Evolutionary conservation across 2,888 invertebrate species (phyloP).

Genomic region (Dioctria rufipes): DNA sequence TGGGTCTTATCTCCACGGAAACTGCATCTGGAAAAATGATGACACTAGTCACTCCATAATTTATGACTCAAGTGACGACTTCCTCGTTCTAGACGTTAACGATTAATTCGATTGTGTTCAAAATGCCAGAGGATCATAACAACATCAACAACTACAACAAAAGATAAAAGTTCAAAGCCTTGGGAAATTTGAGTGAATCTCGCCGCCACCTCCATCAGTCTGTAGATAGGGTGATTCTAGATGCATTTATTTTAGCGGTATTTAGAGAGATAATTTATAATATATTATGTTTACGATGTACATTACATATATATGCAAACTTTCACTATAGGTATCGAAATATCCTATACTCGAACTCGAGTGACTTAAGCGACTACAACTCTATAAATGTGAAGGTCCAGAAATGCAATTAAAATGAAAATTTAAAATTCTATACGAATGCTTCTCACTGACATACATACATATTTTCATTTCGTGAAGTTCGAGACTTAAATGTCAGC

Average conservation of each 20-base stretch:
- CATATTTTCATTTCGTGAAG: constrained; percentile 33
- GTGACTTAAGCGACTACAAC: not conserved
- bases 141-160: not conserved
- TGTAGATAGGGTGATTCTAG: constrained; percentile 3
- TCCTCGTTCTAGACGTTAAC: constrained; percentile 47
- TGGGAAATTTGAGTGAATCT: constrained; percentile 25
- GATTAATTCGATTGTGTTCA: constrained; percentile 44
- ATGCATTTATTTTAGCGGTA: constrained; percentile 5
- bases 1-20: constrained; percentile 36
- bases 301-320: not conserved
- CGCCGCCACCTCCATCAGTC: not conserved
- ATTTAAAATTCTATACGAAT: constrained; percentile 7
- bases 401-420: constrained; percentile 9
- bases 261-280: not conserved
- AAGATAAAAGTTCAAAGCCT: constrained; percentile 27
- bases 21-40: constrained; percentile 40
- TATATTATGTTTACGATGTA: too few species aligned
- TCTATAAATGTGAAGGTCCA: not conserved
- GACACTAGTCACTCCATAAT: constrained; percentile 26
- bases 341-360: not conserved
- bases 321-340: constrained; percentile 26
- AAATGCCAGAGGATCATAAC: constrained; percentile 41
- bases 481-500: constrained; percentile 45
- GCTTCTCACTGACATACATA: not conserved
- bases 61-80: constrained; percentile 47